These are phyloP conservation scores for Lamproptera curius DNA, from an alignment of 2,888 invertebrate genomes.

Conservation along the genomic window DNA sequence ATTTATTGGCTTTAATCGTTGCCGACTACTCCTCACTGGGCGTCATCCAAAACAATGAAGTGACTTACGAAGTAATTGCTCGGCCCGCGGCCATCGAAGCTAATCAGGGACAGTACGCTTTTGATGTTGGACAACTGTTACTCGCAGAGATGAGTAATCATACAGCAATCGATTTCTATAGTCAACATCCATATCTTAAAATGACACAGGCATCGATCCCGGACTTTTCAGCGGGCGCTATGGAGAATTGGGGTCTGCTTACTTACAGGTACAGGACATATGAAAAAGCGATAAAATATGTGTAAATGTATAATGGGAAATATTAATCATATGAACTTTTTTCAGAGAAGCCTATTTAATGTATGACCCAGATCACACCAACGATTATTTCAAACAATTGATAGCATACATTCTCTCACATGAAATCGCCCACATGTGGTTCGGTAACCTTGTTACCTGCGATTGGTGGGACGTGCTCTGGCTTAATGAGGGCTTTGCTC, in stretches of 20 bases:
- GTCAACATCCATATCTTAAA: slow-evolving; percentile 63
- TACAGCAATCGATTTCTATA: slow-evolving; percentile 68
- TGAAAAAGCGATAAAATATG: no score
- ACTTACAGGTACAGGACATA: slow-evolving; percentile 85
- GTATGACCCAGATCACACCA: slow-evolving; percentile 57
- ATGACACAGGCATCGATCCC: slow-evolving; percentile 88
- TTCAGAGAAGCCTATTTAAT: slow-evolving; percentile 67
- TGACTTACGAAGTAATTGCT: slow-evolving; percentile 64
- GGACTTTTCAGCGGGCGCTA: slow-evolving; percentile 87
- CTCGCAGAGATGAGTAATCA: slow-evolving; percentile 74
- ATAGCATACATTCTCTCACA: slow-evolving; percentile 81
- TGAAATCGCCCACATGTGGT: slow-evolving; percentile 87
- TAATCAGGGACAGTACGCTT: slow-evolving; percentile 59
- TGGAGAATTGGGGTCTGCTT: slow-evolving; percentile 92
- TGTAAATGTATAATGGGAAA: not conserved
- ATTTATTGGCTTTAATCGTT: slow-evolving; percentile 83
- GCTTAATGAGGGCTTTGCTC: slow-evolving; percentile 84
- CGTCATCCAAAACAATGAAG: slow-evolving; percentile 12
- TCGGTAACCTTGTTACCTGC: slow-evolving; percentile 81
- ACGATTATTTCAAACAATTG: slow-evolving; percentile 63
- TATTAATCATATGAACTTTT: slow-evolving; percentile 6
- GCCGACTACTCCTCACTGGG: slow-evolving; percentile 71
- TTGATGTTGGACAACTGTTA: slow-evolving; percentile 56
- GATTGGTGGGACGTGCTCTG: slow-evolving; percentile 82
- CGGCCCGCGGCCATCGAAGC: slow-evolving; percentile 54